Conservation (phyloP, 1,140 invertebrate genomes). For the Battus philenor region DNA sequence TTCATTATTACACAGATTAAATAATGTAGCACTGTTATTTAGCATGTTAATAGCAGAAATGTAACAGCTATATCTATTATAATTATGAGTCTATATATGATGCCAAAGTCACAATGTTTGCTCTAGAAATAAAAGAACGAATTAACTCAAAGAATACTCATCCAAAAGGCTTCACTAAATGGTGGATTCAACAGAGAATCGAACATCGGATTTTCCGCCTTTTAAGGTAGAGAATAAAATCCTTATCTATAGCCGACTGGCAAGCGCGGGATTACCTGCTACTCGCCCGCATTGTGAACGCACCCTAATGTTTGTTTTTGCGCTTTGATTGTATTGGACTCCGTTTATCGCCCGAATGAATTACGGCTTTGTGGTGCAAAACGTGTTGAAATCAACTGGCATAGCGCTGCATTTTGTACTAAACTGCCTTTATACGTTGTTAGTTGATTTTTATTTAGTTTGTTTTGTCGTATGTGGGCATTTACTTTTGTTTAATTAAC, state of each 20-base stretch:
- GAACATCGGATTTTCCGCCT: slow-evolving; percentile 16
- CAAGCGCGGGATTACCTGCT: background rate
- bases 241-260: slow-evolving; percentile 21
- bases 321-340: slow-evolving; percentile 15
- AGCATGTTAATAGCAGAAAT: too few species aligned
- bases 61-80: too few species aligned
- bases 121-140: background rate
- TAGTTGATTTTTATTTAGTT: too few species aligned
- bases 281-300: slow-evolving; percentile 15
- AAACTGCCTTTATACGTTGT: too few species aligned
- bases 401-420: background rate
- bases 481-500: too few species aligned
- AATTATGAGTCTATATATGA: background rate
- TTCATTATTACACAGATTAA: too few species aligned
- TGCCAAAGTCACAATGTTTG: background rate
- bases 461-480: too few species aligned
- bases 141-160: background rate
- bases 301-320: slow-evolving; percentile 22
- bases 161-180: background rate
- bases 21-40: too few species aligned
- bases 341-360: slow-evolving; percentile 11
- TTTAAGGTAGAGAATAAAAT: slow-evolving; percentile 26
- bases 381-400: background rate
- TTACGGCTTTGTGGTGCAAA: slow-evolving; percentile 9
- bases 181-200: too few species aligned